phyloP scores from a whole-genome alignment of 2,113 vertebrate genomes.

The Cyphomyrus plagiostoma region DNA sequence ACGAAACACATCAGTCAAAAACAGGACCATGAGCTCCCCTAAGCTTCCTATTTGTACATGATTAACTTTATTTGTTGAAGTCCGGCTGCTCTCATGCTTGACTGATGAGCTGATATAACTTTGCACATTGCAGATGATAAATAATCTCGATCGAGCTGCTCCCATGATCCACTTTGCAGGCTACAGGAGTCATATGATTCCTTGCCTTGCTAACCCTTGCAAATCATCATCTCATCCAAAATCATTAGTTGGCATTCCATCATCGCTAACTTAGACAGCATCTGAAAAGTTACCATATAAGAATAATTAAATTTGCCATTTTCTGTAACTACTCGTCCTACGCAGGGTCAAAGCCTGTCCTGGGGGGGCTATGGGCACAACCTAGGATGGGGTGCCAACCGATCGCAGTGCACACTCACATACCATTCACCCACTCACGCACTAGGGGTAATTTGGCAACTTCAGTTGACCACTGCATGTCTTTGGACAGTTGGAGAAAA shows the following conservation, averaged over 20 bases:
- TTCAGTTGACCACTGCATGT: neutral
- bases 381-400: neutral
- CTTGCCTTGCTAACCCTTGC: neutral
- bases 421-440: neutral
- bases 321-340: neutral
- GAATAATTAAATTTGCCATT: neutral
- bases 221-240: neutral
- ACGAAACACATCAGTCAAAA: neutral
- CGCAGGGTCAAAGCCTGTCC: neutral
- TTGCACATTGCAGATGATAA: neutral
- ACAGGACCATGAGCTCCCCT: neutral
- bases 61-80: constrained; percentile 17
- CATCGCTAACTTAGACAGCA: neutral
- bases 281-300: neutral
- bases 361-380: neutral
- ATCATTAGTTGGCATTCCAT: neutral
- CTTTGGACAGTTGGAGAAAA: neutral
- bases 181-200: neutral
- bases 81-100: neutral
- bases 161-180: neutral
- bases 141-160: neutral
- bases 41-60: constrained; percentile 4
- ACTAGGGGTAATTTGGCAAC: neutral
- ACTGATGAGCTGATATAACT: neutral
- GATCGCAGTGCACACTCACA: neutral